Evolutionary conservation across 2,113 vertebrate genomes (phyloP), one percentile per base, ranked within the genome.

Genomic region (human (Homo sapiens)): DNA sequence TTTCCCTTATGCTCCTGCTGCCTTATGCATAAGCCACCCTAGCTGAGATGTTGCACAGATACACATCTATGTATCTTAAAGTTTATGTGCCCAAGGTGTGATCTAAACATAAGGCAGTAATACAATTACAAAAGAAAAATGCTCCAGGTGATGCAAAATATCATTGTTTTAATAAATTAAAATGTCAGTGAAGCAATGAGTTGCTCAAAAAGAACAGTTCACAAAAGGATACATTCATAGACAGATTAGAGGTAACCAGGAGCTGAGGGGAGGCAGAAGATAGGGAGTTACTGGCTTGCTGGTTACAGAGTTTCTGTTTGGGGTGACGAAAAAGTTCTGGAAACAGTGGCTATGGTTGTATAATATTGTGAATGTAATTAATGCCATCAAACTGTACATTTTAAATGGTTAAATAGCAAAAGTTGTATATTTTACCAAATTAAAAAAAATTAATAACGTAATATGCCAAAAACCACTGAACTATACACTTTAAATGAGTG

Each of bases 141-240:
- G 17, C 20, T 73, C 68, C 35, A 10, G 59, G 20, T 57, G 23
- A 57, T 97, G n/a, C 35, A 59, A 92, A 96, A 64, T 82, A 70
- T 11, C 50, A n/a, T 16, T 27, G 9, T 90, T 96, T 86, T 73
- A 85, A 57, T 3, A 86, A 23, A 90, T 32, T 80, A 83, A 92
- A 81, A 52, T 80, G 25, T 92, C 68, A 89, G 12, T 25, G 76
- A 70, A 89, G 43, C 45, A 52, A 64, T 72, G 13, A 70, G 45
- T 30, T 78, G 43, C 43, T 93, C 57, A n/a, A 89, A 92, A 93
- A 75, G 38, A 83, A 94, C 4, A 59, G 45, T 8, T 89, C 48
- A 79, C 6, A 22, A 40, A 89, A 94, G 50, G 73, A 81, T 30
- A 89, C 70, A 90, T 57, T 16, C 43, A 40, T 1, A 90, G 40